Conservation (phyloP, 2,797 vertebrate species). For the Australoheros facetus region DNA sequence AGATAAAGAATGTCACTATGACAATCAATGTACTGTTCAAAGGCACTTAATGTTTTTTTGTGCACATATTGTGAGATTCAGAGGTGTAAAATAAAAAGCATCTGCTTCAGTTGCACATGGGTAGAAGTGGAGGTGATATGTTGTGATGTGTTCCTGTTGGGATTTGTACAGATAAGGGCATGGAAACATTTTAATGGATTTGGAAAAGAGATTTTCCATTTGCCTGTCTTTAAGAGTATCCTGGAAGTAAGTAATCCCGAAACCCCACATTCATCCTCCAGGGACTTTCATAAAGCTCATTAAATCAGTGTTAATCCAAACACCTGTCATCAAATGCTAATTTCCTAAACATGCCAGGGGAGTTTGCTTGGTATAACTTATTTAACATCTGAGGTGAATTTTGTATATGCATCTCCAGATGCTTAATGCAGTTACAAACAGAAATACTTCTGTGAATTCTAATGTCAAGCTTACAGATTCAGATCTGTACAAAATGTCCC, state of each 20-base stretch:
- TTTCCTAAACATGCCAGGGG: constrained; percentile 46
- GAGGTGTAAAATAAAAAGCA: background rate
- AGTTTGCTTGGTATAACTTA: constrained; percentile 49
- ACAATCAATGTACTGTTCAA: background rate
- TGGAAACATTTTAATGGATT: constrained; percentile 48
- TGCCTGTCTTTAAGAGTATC: constrained; percentile 48
- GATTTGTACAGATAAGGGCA: constrained; percentile 30
- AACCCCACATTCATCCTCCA: constrained; percentile 54
- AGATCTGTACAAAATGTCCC: constrained; percentile 34
- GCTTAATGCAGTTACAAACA: constrained; percentile 4
- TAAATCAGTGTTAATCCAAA: constrained; percentile 70
- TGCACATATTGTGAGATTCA: background rate
- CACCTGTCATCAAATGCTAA: constrained; percentile 71
- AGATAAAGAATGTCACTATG: constrained; percentile 7
- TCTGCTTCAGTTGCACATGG: constrained; percentile 4
- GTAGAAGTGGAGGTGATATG: background rate
- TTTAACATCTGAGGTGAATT: constrained; percentile 44
- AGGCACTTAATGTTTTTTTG: background rate
- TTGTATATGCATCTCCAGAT: constrained; percentile 4
- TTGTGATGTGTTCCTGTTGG: constrained; percentile 13
- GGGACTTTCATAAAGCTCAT: constrained; percentile 60
- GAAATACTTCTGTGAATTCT: constrained; percentile 9
- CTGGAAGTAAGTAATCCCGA: constrained; percentile 59
- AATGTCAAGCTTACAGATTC: constrained; percentile 21
- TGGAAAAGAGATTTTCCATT: constrained; percentile 45